phyloP scores from a whole-genome alignment of 92 coral and sea anemone genomes.

The Paramuricea clavata region DNA sequence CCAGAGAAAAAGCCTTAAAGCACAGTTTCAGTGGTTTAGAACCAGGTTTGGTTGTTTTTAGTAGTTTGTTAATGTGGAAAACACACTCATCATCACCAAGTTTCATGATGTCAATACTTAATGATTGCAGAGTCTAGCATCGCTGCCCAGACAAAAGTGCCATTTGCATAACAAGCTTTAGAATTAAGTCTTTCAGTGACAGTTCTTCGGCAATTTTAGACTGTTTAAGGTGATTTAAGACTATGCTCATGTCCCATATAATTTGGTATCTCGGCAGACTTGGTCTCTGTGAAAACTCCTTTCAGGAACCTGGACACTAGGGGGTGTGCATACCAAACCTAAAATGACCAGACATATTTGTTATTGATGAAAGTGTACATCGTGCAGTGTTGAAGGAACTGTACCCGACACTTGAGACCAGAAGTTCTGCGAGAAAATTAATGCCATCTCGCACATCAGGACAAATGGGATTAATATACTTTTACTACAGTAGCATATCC shows the following conservation, averaged over 20 bases:
- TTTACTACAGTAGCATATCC: too few species aligned
- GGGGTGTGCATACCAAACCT: neutral
- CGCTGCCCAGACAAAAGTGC: too few species aligned
- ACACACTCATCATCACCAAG: too few species aligned
- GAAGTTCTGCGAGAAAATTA: neutral
- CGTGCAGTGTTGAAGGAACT: too few species aligned
- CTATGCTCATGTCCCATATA: too few species aligned
- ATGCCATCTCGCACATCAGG: neutral
- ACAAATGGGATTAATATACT: too few species aligned
- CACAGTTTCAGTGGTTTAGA: slow-evolving; percentile 10
- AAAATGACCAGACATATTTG: neutral
- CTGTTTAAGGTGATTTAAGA: neutral
- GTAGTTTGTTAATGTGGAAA: neutral
- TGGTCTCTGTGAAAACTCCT: neutral
- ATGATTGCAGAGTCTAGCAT: slow-evolving; percentile 1
- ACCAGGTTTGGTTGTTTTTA: slow-evolving; percentile 13
- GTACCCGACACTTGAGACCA: neutral
- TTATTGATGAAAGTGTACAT: too few species aligned
- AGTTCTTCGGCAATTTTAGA: too few species aligned
- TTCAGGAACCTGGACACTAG: slow-evolving; percentile 2
- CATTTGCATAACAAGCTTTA: too few species aligned
- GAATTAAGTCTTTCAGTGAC: too few species aligned
- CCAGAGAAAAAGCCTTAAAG: too few species aligned
- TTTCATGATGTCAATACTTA: neutral
- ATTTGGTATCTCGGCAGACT: neutral